Evolutionary conservation across 2,797 vertebrate species (phyloP), one percentile per base, ranked within the genome.

Genomic region (Neosalanx taihuensis): DNA sequence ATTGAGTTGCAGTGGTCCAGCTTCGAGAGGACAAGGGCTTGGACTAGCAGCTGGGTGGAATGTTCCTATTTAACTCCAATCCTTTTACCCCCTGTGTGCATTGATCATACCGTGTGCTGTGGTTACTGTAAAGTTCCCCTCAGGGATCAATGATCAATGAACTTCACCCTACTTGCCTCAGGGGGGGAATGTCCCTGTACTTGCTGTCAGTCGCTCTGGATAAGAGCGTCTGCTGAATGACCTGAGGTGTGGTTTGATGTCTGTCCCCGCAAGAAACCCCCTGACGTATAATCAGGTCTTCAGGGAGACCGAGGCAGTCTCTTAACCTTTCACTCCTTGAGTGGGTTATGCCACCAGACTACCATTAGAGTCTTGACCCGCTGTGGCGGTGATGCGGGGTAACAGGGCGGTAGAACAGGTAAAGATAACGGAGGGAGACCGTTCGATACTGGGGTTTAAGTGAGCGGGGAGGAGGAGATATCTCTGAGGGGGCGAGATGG

Each of bases 261-360:
- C 37, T 46, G 63, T 7, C n/a, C n/a, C n/a, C 63, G 5, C n/a
- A 46, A 20, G 35, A n/a, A 26, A 26, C 18, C 63, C n/a, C 35
- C 37, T 17, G 20, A n/a, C 20, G n/a, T n/a, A 33, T 20, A 64
- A 17, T 64, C 12, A 23, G 63, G 37, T 35, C n/a, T 41, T 64
- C 37, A n/a, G 10, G n/a, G 7, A 13, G 37, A 46, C 63, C 4
- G 63, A 64, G 12, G 35, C 33, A 5, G 20, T 30, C 29, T 33
- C 26, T 62, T 62, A 62, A 62, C 60, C 60, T 62, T 62, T 62
- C 29, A n/a, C 60, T 62, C 63, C 63, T n/a, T 46, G n/a, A 12
- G 35, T 64, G 35, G 37, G 20, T 4, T 20, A 20, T 64, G 35
- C 41, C 63, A 64, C 63, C 12, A 46, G 35, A 46, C 17, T 23